A percentile compares a stretch with the other conserved stretches of the same genome.
Conservation (phyloP, 1,140 invertebrate genomes). For the Lethocerus indicus region DNA sequence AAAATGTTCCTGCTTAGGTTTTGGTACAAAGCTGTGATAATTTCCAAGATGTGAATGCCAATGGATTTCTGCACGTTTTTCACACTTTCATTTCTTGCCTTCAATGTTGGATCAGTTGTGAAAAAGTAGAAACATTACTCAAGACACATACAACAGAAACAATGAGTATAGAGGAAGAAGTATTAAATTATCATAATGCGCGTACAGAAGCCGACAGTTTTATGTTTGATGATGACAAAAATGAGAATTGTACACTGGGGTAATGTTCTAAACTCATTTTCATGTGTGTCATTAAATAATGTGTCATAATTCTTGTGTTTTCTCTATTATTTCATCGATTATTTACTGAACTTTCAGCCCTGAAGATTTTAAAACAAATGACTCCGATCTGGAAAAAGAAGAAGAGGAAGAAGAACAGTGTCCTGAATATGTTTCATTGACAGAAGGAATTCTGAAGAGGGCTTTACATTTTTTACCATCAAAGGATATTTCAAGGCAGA, state of each 20-base stretch:
- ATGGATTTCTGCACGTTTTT: conserved; percentile 42
- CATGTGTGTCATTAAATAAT: too few relatives aligned
- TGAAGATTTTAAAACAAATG: conserved; percentile 18
- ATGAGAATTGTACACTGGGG: too few relatives aligned
- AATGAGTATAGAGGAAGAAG: conserved; percentile 7
- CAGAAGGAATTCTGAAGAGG: conserved; percentile 33
- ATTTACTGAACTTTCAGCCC: conserved; percentile 7
- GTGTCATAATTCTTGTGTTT: neutral
- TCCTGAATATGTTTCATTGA: conserved; percentile 36
- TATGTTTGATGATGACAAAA: conserved; percentile 6
- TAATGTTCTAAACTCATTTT: conserved; percentile 10
- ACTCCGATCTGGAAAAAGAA: conserved; percentile 7
- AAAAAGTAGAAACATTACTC: conserved; percentile 9
- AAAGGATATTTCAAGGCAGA: conserved; percentile 29
- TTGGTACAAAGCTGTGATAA: conserved; percentile 36
- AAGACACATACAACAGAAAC: conserved; percentile 3
- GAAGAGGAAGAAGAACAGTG: conserved; percentile 18
- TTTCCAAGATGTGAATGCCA: conserved; percentile 32
- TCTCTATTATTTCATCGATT: neutral
- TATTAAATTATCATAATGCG: conserved; percentile 16
- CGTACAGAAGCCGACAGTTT: conserved; percentile 14
- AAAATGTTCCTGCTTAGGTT: too few relatives aligned
- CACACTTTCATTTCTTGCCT: conserved; percentile 39
- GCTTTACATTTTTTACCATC: conserved; percentile 42
- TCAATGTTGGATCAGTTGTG: conserved; percentile 26